A percentile compares a stretch with the other conserved stretches of the same genome.
Conservation (phyloP, 2,888 invertebrate species). For the Melinaea menophilus region DNA sequence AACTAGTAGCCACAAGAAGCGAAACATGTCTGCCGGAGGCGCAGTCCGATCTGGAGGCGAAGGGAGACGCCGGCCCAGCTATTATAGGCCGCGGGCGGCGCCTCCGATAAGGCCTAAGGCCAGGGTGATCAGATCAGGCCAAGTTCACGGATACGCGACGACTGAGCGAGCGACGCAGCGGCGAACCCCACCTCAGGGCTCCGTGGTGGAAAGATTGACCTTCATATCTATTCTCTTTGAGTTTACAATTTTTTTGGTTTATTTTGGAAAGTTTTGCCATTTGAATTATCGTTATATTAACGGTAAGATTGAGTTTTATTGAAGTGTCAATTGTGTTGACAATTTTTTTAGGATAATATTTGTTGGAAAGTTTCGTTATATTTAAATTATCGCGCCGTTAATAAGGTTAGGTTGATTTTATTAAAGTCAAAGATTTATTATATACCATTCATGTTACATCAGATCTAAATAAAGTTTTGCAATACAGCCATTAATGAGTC, state of each 20-base stretch:
- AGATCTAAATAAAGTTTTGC: too few species aligned
- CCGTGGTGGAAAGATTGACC: conserved; percentile 53
- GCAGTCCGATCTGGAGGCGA: conserved; percentile 65
- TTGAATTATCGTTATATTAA: conserved; percentile 9
- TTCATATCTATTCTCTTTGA: conserved; percentile 42
- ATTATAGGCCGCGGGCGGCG: conserved; percentile 76
- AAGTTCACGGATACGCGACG: conserved; percentile 74
- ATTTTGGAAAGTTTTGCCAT: conserved; percentile 27
- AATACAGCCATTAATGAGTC: conserved; percentile 24
- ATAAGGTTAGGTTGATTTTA: conserved; percentile 21
- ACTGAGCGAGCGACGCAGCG: conserved; percentile 56
- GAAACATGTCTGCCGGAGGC: conserved; percentile 72
- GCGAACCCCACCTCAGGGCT: conserved; percentile 43
- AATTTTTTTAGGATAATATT: too few species aligned
- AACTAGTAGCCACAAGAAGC: conserved; percentile 63
- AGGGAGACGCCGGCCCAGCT: conserved; percentile 73
- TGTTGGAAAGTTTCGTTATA: too few species aligned
- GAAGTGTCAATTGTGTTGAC: neutral
- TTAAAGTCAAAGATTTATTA: conserved; percentile 16
- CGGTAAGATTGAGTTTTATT: conserved; percentile 28
- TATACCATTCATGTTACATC: neutral
- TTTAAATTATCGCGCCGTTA: too few species aligned
- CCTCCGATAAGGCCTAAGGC: conserved; percentile 71
- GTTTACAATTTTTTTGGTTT: conserved; percentile 18
- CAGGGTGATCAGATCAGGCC: conserved; percentile 69